Percentiles rank a stretch among this genome's conserved stretches.
Evolutionary conservation across 2,888 invertebrate genomes (phyloP).

Genomic region (Drosophila affinis): DNA sequence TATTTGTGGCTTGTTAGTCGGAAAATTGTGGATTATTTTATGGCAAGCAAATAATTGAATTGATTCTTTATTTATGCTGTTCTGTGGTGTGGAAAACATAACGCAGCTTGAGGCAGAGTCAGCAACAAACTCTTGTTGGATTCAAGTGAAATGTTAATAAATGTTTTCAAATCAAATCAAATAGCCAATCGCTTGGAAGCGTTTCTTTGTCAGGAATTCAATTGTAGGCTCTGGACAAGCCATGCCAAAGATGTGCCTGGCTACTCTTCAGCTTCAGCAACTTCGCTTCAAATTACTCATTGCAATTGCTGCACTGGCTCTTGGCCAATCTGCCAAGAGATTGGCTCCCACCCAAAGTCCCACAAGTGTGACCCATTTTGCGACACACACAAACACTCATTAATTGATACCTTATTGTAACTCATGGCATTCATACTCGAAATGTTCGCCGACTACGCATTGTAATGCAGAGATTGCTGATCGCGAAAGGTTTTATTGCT

Average conservation of each 20-base stretch:
- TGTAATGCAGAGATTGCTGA: slow-evolving; percentile 44
- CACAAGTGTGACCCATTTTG: slow-evolving; percentile 62
- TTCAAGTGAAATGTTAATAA: too few relatives aligned
- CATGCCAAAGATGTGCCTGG: too few relatives aligned
- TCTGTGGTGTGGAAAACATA: too few relatives aligned
- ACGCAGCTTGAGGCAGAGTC: too few relatives aligned
- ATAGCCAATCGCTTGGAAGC: too few relatives aligned
- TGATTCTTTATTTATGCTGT: not conserved
- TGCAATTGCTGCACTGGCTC: not conserved
- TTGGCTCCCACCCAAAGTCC: slow-evolving; percentile 42
- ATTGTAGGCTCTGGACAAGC: too few relatives aligned
- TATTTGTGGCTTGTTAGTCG: slow-evolving; percentile 1
- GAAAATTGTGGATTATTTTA: not conserved
- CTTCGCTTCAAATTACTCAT: not conserved
- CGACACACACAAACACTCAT: slow-evolving; percentile 1
- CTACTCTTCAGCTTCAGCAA: too few relatives aligned
- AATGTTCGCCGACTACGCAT: slow-evolving; percentile 37
- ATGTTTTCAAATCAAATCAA: too few relatives aligned
- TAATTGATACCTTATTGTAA: slow-evolving; percentile 24
- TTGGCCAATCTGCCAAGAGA: slow-evolving; percentile 9
- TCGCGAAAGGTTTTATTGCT: slow-evolving; percentile 37
- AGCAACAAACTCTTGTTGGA: too few relatives aligned
- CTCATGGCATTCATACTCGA: slow-evolving; percentile 27
- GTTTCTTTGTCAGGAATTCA: too few relatives aligned
- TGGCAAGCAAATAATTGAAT: not conserved